phyloP scores from a whole-genome alignment of 1,140 invertebrate genomes.

The Drosophila trapezifrons region DNA sequence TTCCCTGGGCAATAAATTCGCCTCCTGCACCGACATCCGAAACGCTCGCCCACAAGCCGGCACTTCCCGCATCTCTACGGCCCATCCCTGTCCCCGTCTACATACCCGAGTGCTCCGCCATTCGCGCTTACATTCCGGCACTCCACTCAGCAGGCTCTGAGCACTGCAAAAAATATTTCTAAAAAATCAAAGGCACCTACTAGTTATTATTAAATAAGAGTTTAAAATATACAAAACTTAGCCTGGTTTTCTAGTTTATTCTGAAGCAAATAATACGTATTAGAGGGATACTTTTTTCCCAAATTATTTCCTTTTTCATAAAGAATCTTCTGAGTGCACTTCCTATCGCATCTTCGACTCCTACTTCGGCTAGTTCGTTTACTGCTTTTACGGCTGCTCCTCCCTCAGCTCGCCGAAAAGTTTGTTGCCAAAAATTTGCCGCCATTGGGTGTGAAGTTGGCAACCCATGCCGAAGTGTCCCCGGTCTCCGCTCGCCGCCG shows the following conservation, averaged over 20 bases:
- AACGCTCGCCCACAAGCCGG: conserved; percentile 15
- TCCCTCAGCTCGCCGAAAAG: conserved; percentile 51
- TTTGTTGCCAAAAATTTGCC: conserved; percentile 81
- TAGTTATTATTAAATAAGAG: too few species aligned
- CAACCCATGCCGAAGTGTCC: conserved; percentile 40
- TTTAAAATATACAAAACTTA: too few species aligned
- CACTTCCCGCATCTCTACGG: conserved; percentile 9
- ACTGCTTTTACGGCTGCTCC: conserved; percentile 37
- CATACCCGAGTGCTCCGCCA: conserved; percentile 12
- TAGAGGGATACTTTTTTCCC: too few species aligned
- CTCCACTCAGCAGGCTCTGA: conserved; percentile 11
- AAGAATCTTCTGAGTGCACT: background rate
- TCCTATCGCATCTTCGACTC: conserved; percentile 11
- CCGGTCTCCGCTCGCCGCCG: conserved; percentile 4
- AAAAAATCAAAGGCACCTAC: background rate
- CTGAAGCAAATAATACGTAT: background rate
- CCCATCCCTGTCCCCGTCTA: conserved; percentile 7
- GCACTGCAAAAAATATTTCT: conserved; percentile 5
- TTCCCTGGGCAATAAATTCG: conserved; percentile 80
- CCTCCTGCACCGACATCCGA: conserved; percentile 36
- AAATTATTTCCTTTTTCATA: background rate
- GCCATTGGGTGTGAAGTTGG: conserved; percentile 79
- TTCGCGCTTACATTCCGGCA: conserved; percentile 32
- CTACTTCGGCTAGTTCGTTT: conserved; percentile 33
- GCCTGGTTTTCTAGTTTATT: background rate